Percentiles rank a stretch among this genome's conserved stretches.
phyloP scores from a whole-genome alignment of 2,797 vertebrate genomes.

The Malurus leucopterus region DNA sequence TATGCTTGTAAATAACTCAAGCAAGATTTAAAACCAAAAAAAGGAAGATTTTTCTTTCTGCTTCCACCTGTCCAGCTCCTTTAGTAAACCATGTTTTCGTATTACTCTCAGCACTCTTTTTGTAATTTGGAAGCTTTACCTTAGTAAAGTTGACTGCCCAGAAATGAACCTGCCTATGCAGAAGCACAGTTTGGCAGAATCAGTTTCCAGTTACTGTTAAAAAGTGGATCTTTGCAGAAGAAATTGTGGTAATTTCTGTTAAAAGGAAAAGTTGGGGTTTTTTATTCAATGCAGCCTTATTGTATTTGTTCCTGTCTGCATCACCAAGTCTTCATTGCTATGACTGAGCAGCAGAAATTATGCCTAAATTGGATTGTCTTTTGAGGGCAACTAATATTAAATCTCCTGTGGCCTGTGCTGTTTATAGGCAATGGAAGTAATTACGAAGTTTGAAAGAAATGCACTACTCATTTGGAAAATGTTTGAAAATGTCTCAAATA shows the following conservation, averaged over 20 bases:
- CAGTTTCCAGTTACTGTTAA: neutral
- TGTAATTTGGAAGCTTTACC: neutral
- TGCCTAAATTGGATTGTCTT: neutral
- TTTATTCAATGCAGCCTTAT: neutral
- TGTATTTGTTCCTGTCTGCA: rapidly evolving
- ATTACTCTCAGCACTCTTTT: neutral
- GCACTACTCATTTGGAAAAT: neutral
- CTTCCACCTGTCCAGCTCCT: neutral
- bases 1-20: neutral
- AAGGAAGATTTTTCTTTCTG: rapidly evolving
- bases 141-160: neutral
- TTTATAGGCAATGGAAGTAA: neutral
- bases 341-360: neutral
- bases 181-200: neutral
- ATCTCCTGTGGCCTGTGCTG: neutral
- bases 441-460: neutral
- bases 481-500: neutral
- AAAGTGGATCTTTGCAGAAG: neutral
- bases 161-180: neutral
- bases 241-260: neutral
- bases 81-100: neutral
- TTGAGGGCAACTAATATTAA: neutral
- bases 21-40: neutral
- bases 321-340: neutral
- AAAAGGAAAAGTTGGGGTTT: neutral